These are phyloP conservation scores for Hirundichthys speculiger DNA, from an alignment of 2,113 vertebrate genomes.

Conservation along the genomic window DNA sequence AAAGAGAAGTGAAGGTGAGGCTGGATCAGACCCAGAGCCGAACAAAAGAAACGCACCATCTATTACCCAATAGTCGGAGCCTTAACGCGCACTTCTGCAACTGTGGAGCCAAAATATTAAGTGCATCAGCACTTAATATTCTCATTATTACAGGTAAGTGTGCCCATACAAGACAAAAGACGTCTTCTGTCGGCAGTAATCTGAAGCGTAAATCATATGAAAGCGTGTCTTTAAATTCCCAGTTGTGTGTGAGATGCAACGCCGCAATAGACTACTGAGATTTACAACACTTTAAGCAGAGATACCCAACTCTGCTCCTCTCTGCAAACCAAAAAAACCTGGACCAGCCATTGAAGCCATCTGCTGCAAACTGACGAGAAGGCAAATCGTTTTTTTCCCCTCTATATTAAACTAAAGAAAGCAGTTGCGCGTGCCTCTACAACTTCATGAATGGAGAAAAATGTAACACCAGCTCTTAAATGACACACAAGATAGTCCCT, in stretches of 20 bases:
- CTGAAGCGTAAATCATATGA: too few relatives aligned
- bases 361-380: slow-evolving; percentile 9
- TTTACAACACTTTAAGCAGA: too few relatives aligned
- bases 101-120: slow-evolving; percentile 43
- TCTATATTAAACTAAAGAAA: slow-evolving; percentile 7
- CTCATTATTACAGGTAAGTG: too few relatives aligned
- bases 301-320: neutral
- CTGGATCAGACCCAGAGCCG: slow-evolving; percentile 53
- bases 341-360: neutral
- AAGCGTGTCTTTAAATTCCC: too few relatives aligned
- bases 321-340: neutral
- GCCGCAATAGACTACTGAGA: too few relatives aligned
- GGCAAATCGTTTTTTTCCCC: slow-evolving; percentile 11
- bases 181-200: neutral
- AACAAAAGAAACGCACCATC: slow-evolving; percentile 75
- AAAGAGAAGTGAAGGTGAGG: slow-evolving; percentile 49
- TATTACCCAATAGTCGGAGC: slow-evolving; percentile 32
- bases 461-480: slow-evolving; percentile 27
- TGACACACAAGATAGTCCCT: slow-evolving; percentile 22
- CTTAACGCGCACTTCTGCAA: slow-evolving; percentile 16
- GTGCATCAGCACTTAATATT: neutral
- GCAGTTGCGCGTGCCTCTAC: slow-evolving; percentile 27
- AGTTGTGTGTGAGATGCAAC: too few relatives aligned
- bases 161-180: too few relatives aligned
- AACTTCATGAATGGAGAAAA: slow-evolving; percentile 74